Conservation (phyloP, 2,797 vertebrate genomes). For the Oceanodroma leucorhoa region DNA sequence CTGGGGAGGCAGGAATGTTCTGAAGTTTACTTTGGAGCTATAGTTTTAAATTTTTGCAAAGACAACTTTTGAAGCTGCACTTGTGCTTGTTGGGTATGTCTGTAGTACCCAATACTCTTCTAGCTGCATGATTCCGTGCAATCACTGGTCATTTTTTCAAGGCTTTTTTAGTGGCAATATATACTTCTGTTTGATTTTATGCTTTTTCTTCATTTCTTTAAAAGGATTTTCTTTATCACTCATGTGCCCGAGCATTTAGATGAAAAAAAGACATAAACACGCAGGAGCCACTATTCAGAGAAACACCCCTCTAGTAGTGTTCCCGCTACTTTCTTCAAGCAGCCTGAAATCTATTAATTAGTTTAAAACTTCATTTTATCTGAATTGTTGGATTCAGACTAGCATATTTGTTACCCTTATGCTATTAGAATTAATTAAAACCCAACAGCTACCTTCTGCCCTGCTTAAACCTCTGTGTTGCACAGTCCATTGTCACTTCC, state of each 20-base stretch:
- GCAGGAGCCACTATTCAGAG: not conserved
- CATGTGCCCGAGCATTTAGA: not conserved
- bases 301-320: fast-evolving
- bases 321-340: not conserved
- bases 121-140: not conserved
- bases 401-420: not conserved
- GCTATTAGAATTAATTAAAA: not conserved
- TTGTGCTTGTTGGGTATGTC: fast-evolving
- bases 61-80: not conserved
- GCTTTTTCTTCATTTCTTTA: not conserved
- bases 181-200: not conserved
- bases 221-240: not conserved
- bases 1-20: not conserved
- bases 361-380: not conserved
- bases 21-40: not conserved
- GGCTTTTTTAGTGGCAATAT: not conserved
- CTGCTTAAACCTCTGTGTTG: not conserved
- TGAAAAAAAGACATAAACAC: not conserved
- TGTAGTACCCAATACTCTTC: not conserved
- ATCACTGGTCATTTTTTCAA: not conserved
- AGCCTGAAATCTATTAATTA: not conserved
- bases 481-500: not conserved
- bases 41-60: not conserved
- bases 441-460: not conserved
- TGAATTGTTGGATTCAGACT: not conserved